Percentiles rank a stretch among this genome's conserved stretches.
Conservation (phyloP, 2,888 invertebrate genomes). For the Drosophila picticornis region DNA sequence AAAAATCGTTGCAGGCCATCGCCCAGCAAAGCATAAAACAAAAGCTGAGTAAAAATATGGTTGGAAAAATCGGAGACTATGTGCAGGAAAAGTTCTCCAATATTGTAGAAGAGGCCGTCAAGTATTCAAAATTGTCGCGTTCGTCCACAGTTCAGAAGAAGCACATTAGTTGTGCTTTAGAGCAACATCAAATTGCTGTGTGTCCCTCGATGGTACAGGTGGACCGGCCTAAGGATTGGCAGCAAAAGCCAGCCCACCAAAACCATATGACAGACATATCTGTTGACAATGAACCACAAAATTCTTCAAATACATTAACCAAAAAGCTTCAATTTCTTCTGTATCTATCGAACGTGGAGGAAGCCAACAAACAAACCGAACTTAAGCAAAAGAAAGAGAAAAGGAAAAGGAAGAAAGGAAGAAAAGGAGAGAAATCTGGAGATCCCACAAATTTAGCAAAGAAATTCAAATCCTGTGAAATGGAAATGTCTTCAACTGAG, state of each 20-base stretch:
- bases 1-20: background rate
- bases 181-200: background rate
- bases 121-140: too few species aligned
- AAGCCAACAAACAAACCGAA: too few species aligned
- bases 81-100: background rate
- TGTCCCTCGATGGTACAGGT: too few species aligned
- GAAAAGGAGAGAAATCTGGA: background rate
- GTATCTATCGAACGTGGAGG: too few species aligned
- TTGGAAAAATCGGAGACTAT: accelerated
- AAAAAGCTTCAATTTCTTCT: too few species aligned
- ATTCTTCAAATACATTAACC: background rate
- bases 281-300: background rate
- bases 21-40: background rate
- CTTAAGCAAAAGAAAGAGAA: too few species aligned
- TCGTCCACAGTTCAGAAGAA: background rate
- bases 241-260: background rate
- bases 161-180: background rate
- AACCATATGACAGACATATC: background rate
- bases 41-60: background rate
- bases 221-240: too few species aligned
- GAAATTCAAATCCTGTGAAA: background rate
- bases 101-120: background rate
- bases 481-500: background rate
- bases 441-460: background rate
- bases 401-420: background rate